These are phyloP conservation scores for Dendrolimus punctatus DNA, from an alignment of 1,140 invertebrate genomes.

Conservation along the genomic window DNA sequence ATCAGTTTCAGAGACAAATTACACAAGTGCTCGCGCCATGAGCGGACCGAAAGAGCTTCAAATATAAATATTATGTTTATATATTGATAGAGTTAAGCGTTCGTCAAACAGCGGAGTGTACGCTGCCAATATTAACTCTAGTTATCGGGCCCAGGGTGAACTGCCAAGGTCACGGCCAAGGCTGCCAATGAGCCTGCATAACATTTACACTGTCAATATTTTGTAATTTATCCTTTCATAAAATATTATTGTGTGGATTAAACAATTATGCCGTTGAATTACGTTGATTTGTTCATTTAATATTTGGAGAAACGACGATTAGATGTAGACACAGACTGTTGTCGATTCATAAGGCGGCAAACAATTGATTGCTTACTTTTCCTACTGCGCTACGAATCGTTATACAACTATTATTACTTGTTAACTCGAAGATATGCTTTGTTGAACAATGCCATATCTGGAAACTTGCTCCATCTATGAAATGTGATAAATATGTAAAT, in stretches of 20 bases:
- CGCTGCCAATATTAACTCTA: constrained; percentile 69
- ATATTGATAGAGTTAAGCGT: constrained; percentile 69
- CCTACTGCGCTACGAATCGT: constrained; percentile 9
- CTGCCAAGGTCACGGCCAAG: constrained; percentile 52
- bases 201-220: constrained; percentile 52
- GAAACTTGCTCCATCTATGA: no score
- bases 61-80: constrained; percentile 72
- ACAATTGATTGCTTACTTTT: constrained; percentile 14
- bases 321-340: no score
- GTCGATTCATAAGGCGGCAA: no score
- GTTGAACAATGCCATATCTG: no score
- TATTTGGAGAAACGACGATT: no score
- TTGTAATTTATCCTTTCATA: constrained; percentile 23
- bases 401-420: no score
- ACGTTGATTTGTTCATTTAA: no score
- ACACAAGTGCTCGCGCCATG: constrained; percentile 51
- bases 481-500: no score
- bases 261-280: no score
- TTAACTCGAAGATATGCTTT: no score
- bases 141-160: constrained; percentile 53
- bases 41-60: constrained; percentile 56
- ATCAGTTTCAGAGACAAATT: constrained; percentile 64
- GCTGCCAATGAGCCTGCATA: constrained; percentile 20
- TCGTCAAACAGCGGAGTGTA: constrained; percentile 62
- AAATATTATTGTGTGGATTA: background rate